Conservation (phyloP, 2,888 invertebrate genomes). For the Dasypogon diadema region DNA sequence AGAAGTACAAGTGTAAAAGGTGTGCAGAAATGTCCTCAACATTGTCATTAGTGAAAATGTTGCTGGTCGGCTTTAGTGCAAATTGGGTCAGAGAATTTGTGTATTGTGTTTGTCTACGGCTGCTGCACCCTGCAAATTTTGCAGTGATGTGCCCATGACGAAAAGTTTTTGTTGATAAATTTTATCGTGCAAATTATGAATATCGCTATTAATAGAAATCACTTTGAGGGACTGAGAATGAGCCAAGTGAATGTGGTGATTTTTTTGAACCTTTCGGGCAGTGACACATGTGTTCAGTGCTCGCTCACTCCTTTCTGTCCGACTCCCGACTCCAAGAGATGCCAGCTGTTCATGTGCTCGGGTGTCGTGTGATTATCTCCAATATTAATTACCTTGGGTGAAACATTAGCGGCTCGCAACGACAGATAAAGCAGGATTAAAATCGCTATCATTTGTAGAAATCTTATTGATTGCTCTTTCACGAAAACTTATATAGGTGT, state of each 20-base stretch:
- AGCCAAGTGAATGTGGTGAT: neutral
- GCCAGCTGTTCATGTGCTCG: slow-evolving; percentile 28
- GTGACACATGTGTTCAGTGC: slow-evolving; percentile 40
- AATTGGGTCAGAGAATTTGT: slow-evolving; percentile 41
- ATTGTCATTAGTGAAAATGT: neutral
- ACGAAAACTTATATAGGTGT: too few relatives aligned
- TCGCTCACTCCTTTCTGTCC: slow-evolving; percentile 35
- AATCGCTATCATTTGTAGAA: too few relatives aligned
- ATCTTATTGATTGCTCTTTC: too few relatives aligned
- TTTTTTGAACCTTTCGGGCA: neutral
- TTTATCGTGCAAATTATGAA: slow-evolving; percentile 34
- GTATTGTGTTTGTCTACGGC: slow-evolving; percentile 34
- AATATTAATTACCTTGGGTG: neutral
- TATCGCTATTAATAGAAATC: slow-evolving; percentile 12
- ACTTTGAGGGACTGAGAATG: neutral
- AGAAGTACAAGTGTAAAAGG: slow-evolving; percentile 4
- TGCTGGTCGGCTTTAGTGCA: neutral
- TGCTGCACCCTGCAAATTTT: slow-evolving; percentile 32
- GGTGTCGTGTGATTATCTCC: neutral
- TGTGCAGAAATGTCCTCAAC: neutral
- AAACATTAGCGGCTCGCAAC: neutral
- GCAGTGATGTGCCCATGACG: too few relatives aligned
- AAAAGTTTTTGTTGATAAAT: slow-evolving; percentile 16
- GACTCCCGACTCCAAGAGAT: neutral
- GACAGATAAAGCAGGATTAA: neutral